Percentiles rank a stretch among this genome's conserved stretches.
Conservation (phyloP, 2,113 vertebrate species). For the Penelope pileata region DNA sequence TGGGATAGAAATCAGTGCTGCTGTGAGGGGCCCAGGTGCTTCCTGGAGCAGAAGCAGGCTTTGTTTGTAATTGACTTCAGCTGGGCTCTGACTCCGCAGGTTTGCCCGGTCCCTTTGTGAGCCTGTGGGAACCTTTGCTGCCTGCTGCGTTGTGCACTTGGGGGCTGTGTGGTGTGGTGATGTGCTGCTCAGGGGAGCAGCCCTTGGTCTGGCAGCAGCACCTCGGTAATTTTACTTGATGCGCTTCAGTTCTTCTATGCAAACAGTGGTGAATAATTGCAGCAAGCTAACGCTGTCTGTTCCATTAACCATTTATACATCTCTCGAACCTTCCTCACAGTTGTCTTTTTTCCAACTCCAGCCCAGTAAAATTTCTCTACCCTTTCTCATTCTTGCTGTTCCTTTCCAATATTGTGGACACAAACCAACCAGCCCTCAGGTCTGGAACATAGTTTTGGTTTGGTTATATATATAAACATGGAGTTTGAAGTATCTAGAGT, state of each 20-base stretch:
- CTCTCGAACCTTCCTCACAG: background rate
- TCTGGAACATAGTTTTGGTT: background rate
- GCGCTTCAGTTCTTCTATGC: background rate
- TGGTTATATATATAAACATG: background rate
- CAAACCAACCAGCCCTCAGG: background rate
- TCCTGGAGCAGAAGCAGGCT: background rate
- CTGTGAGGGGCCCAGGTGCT: background rate
- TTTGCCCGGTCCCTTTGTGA: background rate
- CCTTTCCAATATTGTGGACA: background rate
- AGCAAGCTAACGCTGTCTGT: background rate
- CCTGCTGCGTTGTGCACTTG: background rate
- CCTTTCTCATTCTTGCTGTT: background rate
- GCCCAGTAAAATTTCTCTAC: background rate
- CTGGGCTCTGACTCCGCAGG: background rate
- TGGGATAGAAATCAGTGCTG: background rate
- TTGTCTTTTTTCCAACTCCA: background rate
- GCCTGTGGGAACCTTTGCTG: background rate
- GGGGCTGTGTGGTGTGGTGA: background rate
- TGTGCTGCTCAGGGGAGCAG: background rate
- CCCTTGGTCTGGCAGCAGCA: background rate
- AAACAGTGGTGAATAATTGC: background rate
- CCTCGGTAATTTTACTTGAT: background rate
- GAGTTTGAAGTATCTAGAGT: background rate
- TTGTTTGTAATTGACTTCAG: background rate
- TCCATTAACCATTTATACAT: background rate